Evolutionary conservation across 2,888 invertebrate species (phyloP), one percentile per base, ranked within the genome.

Genomic region (Ganaspis brasiliensis): DNA sequence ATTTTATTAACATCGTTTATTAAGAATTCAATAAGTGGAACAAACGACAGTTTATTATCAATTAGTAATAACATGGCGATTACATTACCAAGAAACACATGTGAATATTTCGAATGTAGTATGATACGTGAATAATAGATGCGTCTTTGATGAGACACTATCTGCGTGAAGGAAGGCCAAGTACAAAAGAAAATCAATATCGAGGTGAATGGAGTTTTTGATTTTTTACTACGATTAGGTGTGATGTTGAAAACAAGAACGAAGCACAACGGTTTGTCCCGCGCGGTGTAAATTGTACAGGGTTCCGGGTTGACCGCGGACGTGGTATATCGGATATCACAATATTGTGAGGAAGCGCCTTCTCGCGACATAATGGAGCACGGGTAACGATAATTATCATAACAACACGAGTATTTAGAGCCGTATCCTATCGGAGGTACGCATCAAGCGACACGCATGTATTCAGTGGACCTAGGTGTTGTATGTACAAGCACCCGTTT

Each of bases 351-450:
- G 85, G 87, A 85, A 84, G 84, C 82, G 85, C 82, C 85, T 84
- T 74, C 75, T 74, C 77, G 81, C 71, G 76, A 72, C 78, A 83
- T 79, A 83, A 83, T 81, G 79, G 78, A 75, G 72, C 77, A 77
- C 75, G 76, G 77, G 81, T 77, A 80, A 73, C 80, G 85, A 85
- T 87, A 86, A 90, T 90, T 90, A 90, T 87, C 89, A 90, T 90
- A 88, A 90, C 89, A 90, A 90, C 85, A 83, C 84, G 83, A 81
- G 82, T 87, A 87, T 89, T 90, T 89, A 84, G 85, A 85, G 84
- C 82, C 83, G 79, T 56, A 80, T 83, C 79, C 84, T 87, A 90
- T 90, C 87, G 77, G 61, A 55, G 81, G 80, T 83, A 86, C 85
- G 86, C 85, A 89, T 89, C 88, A 79, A 75, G 57, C 82, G 82